Percentiles rank a stretch among this genome's conserved stretches.
Evolutionary conservation across 2,888 invertebrate genomes (phyloP).

Genomic region (Philonicus albiceps): DNA sequence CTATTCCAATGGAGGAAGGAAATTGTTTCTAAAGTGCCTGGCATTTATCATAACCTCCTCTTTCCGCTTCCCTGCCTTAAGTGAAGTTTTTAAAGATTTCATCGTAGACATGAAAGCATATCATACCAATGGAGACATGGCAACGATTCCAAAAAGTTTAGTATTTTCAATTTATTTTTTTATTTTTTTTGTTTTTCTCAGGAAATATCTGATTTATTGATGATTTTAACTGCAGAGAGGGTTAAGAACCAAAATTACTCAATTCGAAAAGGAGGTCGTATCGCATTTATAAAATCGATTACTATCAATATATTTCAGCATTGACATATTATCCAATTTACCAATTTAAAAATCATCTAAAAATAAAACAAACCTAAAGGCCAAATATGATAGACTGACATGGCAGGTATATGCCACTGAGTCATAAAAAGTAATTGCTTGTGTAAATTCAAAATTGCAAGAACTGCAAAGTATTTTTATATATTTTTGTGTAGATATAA

Average conservation of each 20-base stretch:
- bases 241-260: background rate
- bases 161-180: no score
- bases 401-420: background rate
- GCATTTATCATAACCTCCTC: slow-evolving; percentile 3
- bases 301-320: background rate
- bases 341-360: background rate
- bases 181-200: background rate
- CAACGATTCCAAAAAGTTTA: background rate
- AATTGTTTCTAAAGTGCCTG: slow-evolving; percentile 7
- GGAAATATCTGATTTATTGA: background rate
- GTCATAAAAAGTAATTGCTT: background rate
- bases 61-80: background rate
- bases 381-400: background rate
- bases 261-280: background rate
- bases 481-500: no score
- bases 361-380: background rate
- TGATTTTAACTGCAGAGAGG: background rate
- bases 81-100: background rate
- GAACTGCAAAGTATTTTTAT: background rate
- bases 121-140: background rate
- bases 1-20: background rate
- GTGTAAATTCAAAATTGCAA: background rate
- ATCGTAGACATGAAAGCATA: background rate
- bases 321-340: background rate
- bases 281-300: background rate